phyloP scores from a whole-genome alignment of 64 coral and sea anemone genomes.

The Stichodactyla mertensii region DNA sequence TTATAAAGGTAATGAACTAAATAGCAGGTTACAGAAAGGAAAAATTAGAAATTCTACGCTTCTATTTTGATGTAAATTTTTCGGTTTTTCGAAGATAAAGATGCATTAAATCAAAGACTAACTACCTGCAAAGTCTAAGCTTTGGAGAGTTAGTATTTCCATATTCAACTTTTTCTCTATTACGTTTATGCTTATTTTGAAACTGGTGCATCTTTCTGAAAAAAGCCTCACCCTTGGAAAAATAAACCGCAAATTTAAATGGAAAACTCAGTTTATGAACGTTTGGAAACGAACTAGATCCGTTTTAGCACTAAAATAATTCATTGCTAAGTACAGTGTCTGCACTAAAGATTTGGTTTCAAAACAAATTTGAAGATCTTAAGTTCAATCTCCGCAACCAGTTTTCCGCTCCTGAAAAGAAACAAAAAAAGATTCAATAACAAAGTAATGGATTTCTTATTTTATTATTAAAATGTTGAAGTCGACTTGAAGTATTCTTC shows the following conservation, averaged over 20 bases:
- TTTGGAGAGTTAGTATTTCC: neutral
- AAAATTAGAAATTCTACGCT: neutral
- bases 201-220: neutral
- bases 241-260: neutral
- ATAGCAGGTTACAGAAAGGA: neutral
- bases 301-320: constrained; percentile 3
- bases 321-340: constrained; percentile 9
- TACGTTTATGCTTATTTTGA: neutral
- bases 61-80: neutral
- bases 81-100: neutral
- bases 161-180: neutral
- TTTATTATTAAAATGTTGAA: neutral
- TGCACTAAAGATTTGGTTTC: constrained; percentile 5
- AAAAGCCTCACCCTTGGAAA: neutral
- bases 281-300: neutral
- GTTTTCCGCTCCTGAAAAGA: neutral
- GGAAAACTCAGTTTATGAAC: neutral
- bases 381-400: neutral
- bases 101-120: neutral
- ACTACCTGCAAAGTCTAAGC: neutral
- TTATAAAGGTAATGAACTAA: neutral
- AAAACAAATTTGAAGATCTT: constrained; percentile 11
- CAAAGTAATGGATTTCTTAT: neutral
- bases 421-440: neutral
- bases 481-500: neutral